Base-by-base conservation (phyloP, 2,888 invertebrate species). In the Ctenicera cuprea region DNA sequence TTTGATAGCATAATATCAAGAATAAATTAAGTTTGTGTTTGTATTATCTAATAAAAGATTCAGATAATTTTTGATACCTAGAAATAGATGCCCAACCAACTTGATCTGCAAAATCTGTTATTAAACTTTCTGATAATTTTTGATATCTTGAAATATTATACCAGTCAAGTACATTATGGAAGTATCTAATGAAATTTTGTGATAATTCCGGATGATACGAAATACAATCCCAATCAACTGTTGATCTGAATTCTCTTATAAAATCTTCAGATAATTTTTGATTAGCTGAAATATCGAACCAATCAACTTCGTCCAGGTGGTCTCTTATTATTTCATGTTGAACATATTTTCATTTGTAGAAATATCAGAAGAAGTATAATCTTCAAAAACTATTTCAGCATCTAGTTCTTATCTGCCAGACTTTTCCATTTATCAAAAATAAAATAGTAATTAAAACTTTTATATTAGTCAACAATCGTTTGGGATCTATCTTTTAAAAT, bases 191-290 rank as follows among this genome's bases (percentile, higher is more conserved):
- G 41, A 43, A 43, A 43, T n/a, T n/a, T 43, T 43, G 12, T 14
- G 26, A 52, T 52, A 52, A 26, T 26, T 52, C 26, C 26, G 4
- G 11, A 22, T 52, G 11, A 4, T 48, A 2, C 11, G 52, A 52
- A 52, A 52, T 52, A n/a, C n/a, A n/a, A 11, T 26, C n/a, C 52
- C 52, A 52, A n/a, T 52, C 52, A 3, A 22, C 26, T 9, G 16
- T 18, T 18, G 16, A n/a, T 52, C n/a, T 52, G 26, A 52, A 52
- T 26, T 26, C 26, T 52, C 12, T 22, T 26, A 52, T 52, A 26
- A 52, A 52, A 52, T 52, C n/a, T 52, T 52, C 52, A 22, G 22
- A 52, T 52, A 52, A 26, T 26, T 52, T 52, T 26, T 52, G 52
- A 22, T 26, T 26, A n/a, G 5, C 12, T 52, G 52, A 52, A 26